Evolutionary conservation across 2,113 vertebrate genomes (phyloP).

Genomic region (Epinephelus moara): DNA sequence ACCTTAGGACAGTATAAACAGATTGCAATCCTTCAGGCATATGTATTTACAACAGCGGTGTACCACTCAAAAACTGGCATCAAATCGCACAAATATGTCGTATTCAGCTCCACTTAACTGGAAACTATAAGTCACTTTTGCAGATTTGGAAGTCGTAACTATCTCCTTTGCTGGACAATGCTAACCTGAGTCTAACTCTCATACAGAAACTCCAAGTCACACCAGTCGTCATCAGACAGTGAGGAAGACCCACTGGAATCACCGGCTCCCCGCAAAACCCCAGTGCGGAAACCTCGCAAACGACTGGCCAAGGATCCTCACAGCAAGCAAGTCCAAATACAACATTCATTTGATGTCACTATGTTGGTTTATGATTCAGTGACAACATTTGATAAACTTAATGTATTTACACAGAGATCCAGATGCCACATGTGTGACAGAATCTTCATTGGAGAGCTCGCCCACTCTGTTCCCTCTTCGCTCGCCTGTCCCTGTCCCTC

Average conservation of each 20-base stretch:
- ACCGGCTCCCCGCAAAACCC: conserved; percentile 1
- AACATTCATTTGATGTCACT: neutral
- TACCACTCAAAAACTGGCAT: too few species aligned
- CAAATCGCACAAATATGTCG: neutral
- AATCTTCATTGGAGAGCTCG: conserved; percentile 40
- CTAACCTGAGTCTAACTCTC: neutral
- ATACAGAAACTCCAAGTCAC: conserved; percentile 12
- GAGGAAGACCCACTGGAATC: conserved; percentile 51
- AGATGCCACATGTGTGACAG: neutral
- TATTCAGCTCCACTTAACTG: neutral
- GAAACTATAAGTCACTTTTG: neutral
- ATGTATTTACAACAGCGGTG: too few species aligned
- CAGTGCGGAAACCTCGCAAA: conserved; percentile 21
- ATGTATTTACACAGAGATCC: conserved; percentile 26
- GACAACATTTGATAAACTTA: neutral
- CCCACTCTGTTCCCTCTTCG: neutral
- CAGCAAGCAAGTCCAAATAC: conserved; percentile 32
- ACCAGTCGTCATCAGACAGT: conserved; percentile 43
- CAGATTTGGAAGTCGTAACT: neutral
- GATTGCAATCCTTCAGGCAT: too few species aligned
- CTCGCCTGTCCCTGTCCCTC: neutral
- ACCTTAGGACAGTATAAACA: too few species aligned
- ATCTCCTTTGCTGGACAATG: neutral
- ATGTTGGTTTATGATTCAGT: neutral
- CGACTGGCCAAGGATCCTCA: rapidly evolving